Evolutionary conservation across 2,113 vertebrate species (phyloP), one percentile per base, ranked within the genome.

Genomic region (Petromus typicus): DNA sequence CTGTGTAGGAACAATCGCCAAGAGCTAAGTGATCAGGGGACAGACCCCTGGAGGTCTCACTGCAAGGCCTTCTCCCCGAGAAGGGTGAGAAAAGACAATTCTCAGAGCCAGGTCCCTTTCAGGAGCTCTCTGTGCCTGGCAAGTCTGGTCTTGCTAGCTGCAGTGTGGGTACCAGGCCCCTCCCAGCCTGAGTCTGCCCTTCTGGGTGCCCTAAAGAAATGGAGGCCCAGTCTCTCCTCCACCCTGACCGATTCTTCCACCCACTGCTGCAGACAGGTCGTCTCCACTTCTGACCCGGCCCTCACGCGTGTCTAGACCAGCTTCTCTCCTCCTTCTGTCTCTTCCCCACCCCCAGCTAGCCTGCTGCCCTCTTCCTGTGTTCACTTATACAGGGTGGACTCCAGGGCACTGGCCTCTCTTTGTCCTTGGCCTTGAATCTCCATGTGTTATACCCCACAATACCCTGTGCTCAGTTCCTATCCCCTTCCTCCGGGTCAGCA

Each of bases 211-310:
- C 83, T 54, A n/a, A 30, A 86, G 90, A 71, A 66, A 80, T 27
- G 64, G 66, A 86, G 78, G 79, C 14, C 69, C 3, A 0, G 23
- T 32, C 45, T 84, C 40, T 71, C 27, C 34, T 78, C 59, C 0
- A 1, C 22, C 66, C 93, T 23, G 59, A 67, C 22, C 2, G 12
- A 64, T 16, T 67, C 64, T 59, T 43, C 92, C n/a, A 2, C 95
- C 93, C 63, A 89, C 96, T 54, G 91, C 61, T n/a, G 85, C 79
- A 94, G 96, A 96, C 94, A 89, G 43, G 34, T 5, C 1, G 81
- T 71, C 88, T 93, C 89, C 8, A 17, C 25, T 73, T 57, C 20
- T 54, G 82, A 54, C 45, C 45, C 90, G 90, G 90, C 80, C 87
- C 54, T 88, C 23, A 2, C 61, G 1, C 5, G 8, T 59, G 83